Evolutionary conservation across 2,797 vertebrate genomes (phyloP).

Genomic region (Scyliorhinus canicula): DNA sequence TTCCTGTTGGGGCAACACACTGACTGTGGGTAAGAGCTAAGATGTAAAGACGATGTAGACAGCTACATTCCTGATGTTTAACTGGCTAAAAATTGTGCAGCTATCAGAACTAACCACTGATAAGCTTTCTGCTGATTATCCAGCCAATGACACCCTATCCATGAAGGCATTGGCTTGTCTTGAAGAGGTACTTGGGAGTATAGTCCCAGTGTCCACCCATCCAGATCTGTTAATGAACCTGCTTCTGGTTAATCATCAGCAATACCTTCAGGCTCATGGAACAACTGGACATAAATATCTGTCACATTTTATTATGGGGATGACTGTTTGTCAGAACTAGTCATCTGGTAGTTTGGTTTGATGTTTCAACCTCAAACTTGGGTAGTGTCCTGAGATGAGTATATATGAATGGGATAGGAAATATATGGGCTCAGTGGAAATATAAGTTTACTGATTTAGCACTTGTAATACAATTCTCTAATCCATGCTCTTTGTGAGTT

Average conservation of each 20-base stretch:
- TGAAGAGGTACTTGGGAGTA: neutral
- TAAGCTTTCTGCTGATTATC: neutral
- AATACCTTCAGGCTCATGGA: neutral
- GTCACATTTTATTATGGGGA: neutral
- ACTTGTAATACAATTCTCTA: neutral
- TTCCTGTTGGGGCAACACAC: neutral
- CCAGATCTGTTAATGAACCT: neutral
- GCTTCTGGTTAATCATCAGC: neutral
- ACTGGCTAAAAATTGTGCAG: neutral
- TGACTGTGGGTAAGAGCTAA: neutral
- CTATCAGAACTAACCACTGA: neutral
- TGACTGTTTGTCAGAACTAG: neutral
- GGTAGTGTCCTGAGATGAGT: neutral
- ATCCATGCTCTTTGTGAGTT: neutral
- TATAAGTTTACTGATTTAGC: neutral
- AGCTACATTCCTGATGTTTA: neutral
- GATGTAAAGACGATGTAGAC: neutral
- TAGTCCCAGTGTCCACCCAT: neutral
- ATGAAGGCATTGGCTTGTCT: neutral
- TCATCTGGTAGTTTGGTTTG: neutral
- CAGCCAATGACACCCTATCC: neutral
- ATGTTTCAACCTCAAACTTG: neutral
- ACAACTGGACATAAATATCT: neutral
- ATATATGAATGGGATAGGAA: neutral
- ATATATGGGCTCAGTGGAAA: neutral